phyloP scores from a whole-genome alignment of 2,888 invertebrate species.

The Cynaeus angustus region DNA sequence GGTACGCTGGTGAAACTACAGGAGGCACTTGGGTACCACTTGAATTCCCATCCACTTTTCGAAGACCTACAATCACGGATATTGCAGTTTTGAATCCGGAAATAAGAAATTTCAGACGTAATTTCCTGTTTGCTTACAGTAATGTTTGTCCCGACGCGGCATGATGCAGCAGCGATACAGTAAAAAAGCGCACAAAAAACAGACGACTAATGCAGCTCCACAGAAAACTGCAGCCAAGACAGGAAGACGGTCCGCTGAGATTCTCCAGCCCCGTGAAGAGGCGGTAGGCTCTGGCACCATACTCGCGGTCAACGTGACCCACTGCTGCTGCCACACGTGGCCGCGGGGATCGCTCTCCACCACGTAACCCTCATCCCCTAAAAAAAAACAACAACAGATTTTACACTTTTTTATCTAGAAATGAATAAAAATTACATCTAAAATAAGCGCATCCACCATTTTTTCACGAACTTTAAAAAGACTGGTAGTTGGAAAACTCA shows the following conservation, averaged over 20 bases:
- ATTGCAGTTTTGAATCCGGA: slow-evolving; percentile 23
- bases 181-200: slow-evolving; percentile 77
- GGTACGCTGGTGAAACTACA: slow-evolving; percentile 60
- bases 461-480: too few species aligned
- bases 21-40: slow-evolving; percentile 63
- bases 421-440: too few species aligned
- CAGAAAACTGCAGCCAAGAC: slow-evolving; percentile 72
- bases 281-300: slow-evolving; percentile 72
- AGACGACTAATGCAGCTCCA: slow-evolving; percentile 78
- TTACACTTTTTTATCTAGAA: too few species aligned
- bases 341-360: slow-evolving; percentile 59
- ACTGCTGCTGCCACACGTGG: slow-evolving; percentile 72
- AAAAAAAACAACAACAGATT: background rate
- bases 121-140: slow-evolving; percentile 72
- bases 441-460: too few species aligned
- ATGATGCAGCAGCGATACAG: slow-evolving; percentile 82
- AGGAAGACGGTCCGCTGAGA: slow-evolving; percentile 72
- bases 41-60: slow-evolving; percentile 66
- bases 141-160: slow-evolving; percentile 81
- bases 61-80: slow-evolving; percentile 65
- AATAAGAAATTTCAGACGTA: slow-evolving; percentile 10
- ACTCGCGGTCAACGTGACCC: slow-evolving; percentile 74
- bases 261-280: slow-evolving; percentile 70
- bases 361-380: slow-evolving; percentile 67
- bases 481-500: too few species aligned